Percentiles rank a stretch among this genome's conserved stretches.
Conservation (phyloP, 2,888 invertebrate species). For the Xanthorhoe designata region DNA sequence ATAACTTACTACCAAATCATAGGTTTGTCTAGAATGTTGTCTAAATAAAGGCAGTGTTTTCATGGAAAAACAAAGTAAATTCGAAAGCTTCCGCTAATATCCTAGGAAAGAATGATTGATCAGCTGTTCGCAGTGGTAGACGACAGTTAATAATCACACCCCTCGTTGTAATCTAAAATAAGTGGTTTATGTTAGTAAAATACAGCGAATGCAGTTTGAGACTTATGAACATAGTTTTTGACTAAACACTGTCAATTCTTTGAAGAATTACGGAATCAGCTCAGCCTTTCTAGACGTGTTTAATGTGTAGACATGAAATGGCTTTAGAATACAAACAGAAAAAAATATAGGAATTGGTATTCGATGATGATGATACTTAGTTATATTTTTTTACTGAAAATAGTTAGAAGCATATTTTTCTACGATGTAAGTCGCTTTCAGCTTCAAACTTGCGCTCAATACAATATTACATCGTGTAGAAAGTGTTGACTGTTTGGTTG, state of each 20-base stretch:
- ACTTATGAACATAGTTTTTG: not conserved
- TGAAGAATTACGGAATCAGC: too few species aligned
- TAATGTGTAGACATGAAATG: too few species aligned
- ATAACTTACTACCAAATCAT: not conserved
- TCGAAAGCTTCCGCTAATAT: slow-evolving; percentile 55
- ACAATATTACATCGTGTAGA: slow-evolving; percentile 58
- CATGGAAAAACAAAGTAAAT: slow-evolving; percentile 37
- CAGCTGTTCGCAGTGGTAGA: slow-evolving; percentile 72
- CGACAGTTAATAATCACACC: slow-evolving; percentile 82
- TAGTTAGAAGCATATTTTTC: not conserved
- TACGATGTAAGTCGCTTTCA: not conserved
- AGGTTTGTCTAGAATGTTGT: not conserved
- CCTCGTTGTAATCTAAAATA: slow-evolving; percentile 52
- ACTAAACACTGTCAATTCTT: too few species aligned
- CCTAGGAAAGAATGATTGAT: slow-evolving; percentile 75
- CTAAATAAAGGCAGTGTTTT: not conserved
- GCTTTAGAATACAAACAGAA: too few species aligned
- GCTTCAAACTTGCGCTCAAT: slow-evolving; percentile 48
- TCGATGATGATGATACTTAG: too few species aligned
- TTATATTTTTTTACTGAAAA: too few species aligned
- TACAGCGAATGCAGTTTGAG: slow-evolving; percentile 31
- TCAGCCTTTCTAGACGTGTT: too few species aligned
- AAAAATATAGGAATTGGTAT: too few species aligned
- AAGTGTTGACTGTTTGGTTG: slow-evolving; percentile 69
- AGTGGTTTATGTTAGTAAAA: slow-evolving; percentile 32